Evolutionary conservation across 2,888 invertebrate species (phyloP).

Genomic region (Cephalotes varians): DNA sequence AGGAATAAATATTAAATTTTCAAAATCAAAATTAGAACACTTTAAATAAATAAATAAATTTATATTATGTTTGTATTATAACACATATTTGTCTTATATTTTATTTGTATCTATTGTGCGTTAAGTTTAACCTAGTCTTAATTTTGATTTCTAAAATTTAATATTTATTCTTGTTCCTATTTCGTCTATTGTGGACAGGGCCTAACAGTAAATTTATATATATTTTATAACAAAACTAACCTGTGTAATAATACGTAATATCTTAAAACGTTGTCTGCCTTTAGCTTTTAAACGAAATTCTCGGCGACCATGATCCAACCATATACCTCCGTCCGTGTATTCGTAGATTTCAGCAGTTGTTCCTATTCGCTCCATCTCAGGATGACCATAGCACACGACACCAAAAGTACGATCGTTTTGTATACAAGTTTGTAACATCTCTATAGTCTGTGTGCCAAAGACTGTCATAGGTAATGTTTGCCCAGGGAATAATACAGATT

Average conservation of each 20-base stretch:
- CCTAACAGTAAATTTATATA: neutral
- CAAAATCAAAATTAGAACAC: no score
- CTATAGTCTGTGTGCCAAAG: slow-evolving; percentile 86
- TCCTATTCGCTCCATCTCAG: slow-evolving; percentile 76
- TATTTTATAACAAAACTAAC: slow-evolving; percentile 53
- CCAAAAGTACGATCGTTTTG: slow-evolving; percentile 89
- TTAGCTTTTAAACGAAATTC: slow-evolving; percentile 90
- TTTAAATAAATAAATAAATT: no score
- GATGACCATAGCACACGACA: slow-evolving; percentile 87
- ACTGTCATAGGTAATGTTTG: slow-evolving; percentile 92
- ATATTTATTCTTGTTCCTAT: no score
- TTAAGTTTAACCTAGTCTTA: no score
- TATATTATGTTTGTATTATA: no score
- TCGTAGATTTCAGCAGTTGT: slow-evolving; percentile 86
- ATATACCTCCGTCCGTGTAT: slow-evolving; percentile 86
- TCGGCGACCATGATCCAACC: slow-evolving; percentile 71
- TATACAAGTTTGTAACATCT: slow-evolving; percentile 88
- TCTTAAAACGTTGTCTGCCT: slow-evolving; percentile 91
- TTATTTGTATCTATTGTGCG: no score
- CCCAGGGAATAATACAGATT: slow-evolving; percentile 91
- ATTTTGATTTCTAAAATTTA: no score
- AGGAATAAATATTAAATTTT: no score
- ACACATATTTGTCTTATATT: no score
- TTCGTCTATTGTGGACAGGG: no score
- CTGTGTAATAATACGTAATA: slow-evolving; percentile 85